Conservation (phyloP, 2,888 invertebrate species). For the Portevinia maculata region DNA sequence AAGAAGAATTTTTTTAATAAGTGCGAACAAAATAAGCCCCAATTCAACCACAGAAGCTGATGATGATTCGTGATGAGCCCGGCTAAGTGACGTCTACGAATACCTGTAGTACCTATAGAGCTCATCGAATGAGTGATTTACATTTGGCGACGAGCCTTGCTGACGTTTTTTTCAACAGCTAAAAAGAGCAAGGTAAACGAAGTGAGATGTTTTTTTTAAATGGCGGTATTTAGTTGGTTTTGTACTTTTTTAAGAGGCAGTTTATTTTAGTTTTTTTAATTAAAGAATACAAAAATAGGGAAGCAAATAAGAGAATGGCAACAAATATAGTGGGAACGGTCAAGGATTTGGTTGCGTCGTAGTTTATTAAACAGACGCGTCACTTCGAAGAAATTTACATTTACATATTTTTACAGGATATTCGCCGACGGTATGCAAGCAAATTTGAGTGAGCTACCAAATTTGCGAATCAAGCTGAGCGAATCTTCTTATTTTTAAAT, state of each 20-base stretch:
- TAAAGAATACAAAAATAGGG: constrained; percentile 14
- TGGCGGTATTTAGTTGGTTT: background rate
- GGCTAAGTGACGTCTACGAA: constrained; percentile 20
- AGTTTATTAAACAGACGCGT: background rate
- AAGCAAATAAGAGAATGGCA: constrained; percentile 19
- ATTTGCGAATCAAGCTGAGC: no score
- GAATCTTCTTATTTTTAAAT: no score
- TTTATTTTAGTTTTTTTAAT: constrained; percentile 13
- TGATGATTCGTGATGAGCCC: constrained; percentile 26
- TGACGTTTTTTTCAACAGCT: constrained; percentile 17
- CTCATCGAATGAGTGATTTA: constrained; percentile 21
- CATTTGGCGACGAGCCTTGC: constrained; percentile 34
- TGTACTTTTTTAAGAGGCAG: constrained; percentile 24
- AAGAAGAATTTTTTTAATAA: background rate
- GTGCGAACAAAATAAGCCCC: background rate
- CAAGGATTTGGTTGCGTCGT: constrained; percentile 39
- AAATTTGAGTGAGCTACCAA: no score
- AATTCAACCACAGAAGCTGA: constrained; percentile 2
- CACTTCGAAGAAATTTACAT: background rate
- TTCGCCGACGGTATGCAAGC: no score
- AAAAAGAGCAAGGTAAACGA: background rate
- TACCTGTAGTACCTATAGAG: background rate
- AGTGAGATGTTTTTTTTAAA: constrained; percentile 21
- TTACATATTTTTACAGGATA: no score
- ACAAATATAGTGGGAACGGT: constrained; percentile 36